Evolutionary conservation across 2,113 vertebrate species (phyloP), one percentile per base, ranked within the genome.

Genomic region (Proteles cristata): DNA sequence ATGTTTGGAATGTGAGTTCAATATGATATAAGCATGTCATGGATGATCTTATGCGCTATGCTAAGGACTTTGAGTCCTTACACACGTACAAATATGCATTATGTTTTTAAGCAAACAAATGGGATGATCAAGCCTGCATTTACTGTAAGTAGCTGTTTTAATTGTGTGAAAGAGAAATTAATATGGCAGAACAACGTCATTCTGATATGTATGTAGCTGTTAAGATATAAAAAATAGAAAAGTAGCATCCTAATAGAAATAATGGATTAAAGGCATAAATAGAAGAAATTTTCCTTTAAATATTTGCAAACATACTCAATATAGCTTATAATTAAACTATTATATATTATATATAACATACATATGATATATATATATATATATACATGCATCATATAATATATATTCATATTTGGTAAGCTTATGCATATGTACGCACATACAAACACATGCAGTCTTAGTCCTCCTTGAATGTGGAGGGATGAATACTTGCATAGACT

Each of bases 291-390:
- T 19, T 76, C 88, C 25, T 88, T 68, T 35, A 74, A 86, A 58
- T 82, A 81, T 81, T 66, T 71, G 16, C 33, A 71, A 90, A 33
- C 11, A 58, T 90, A 43, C 25, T 94, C 28, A 83, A 33, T 58
- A 71, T 84, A 43, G 61, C 39, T 79, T 43, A 63, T 53, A 39
- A 63, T 45, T 45, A 31, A 45, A 76, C 14, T 77, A 28, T 31
- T 26, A 2, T 31, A 77, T 31, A 50, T 77, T 48, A 31, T 48
- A 31, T 77, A 26, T 48, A 50, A 48, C 7, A 10, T 2, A 48
- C 11, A 79, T 76, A 76, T 14, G 3, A 39, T 39, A 39, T 45
- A 45, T 74, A 25, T 43, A 39, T 39, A 39, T 45, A 45, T 74
- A 25, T 43, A 14, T 25, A 43, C 23, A 43, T 43, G 11, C 43